A percentile compares a stretch with the other conserved stretches of the same genome.
These are phyloP conservation scores for Oncorhynchus gorbuscha DNA, from an alignment of 2,113 vertebrate species.

Conservation along the genomic window DNA sequence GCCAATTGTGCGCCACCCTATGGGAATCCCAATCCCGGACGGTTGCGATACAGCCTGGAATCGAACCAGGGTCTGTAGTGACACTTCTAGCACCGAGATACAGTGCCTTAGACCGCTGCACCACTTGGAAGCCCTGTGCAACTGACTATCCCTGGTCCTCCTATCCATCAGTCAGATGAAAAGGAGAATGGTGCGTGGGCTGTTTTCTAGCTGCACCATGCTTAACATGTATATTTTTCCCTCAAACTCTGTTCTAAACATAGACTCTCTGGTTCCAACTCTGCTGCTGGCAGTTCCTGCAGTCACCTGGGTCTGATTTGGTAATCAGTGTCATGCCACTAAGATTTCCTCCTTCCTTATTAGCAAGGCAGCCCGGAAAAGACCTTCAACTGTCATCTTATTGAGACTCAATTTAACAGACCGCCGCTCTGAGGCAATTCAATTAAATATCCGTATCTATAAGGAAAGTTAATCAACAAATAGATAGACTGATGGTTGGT, in stretches of 20 bases:
- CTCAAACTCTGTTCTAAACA: too few species aligned
- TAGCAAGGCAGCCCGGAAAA: not conserved
- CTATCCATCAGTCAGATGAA: not conserved
- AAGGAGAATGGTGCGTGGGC: not conserved
- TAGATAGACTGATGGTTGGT: not conserved
- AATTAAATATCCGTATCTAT: not conserved
- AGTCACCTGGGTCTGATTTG: slow-evolving; percentile 13
- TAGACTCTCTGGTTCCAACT: not conserved
- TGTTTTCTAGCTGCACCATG: not conserved
- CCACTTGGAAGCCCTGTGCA: not conserved
- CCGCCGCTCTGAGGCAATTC: not conserved
- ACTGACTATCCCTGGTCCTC: not conserved
- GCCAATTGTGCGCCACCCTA: too few species aligned
- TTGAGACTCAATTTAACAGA: not conserved
- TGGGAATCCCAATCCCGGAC: too few species aligned
- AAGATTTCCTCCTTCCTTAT: not conserved
- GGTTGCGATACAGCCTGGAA: too few species aligned
- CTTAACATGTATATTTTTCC: not conserved
- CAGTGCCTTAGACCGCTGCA: too few species aligned
- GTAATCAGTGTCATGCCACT: slow-evolving; percentile 1
- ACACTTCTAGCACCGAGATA: too few species aligned
- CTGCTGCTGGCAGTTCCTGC: too few species aligned
- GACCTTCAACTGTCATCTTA: not conserved
- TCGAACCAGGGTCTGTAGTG: too few species aligned
- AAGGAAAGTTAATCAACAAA: not conserved